Percentiles rank a stretch among this genome's conserved stretches.
Conservation (phyloP, 2,888 invertebrate genomes). For the Rhogogaster chlorosoma region DNA sequence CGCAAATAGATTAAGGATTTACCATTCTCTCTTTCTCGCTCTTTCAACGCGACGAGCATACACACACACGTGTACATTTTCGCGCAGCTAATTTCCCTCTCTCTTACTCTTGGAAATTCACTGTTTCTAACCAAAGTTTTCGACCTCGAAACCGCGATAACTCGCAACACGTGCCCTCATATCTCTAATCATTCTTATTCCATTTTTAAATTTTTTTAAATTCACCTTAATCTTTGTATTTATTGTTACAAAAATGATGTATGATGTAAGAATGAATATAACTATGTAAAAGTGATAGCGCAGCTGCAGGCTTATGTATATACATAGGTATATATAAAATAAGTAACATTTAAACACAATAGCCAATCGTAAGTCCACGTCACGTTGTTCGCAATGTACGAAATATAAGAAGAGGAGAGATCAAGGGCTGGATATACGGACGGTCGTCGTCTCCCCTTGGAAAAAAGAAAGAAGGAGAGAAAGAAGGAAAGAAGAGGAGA, state of each 20-base stretch:
- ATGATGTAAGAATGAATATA: background rate
- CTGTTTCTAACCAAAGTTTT: slow-evolving; percentile 2
- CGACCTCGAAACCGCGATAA: background rate
- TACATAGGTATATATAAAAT: background rate
- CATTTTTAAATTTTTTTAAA: background rate
- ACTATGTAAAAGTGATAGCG: background rate
- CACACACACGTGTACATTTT: background rate
- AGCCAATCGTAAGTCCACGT: background rate
- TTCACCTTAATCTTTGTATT: background rate
- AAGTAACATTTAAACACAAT: slow-evolving; percentile 2
- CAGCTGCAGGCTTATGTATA: background rate
- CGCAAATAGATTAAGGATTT: background rate
- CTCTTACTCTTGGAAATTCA: background rate
- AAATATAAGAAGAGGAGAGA: slow-evolving; percentile 5
- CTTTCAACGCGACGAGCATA: background rate
- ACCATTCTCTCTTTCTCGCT: background rate
- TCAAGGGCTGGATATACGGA: background rate
- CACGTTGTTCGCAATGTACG: background rate
- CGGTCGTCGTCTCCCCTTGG: background rate
- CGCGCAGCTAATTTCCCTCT: background rate
- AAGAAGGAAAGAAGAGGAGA: background rate
- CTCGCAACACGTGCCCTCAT: background rate
- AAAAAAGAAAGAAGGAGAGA: background rate
- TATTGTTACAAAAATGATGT: background rate
- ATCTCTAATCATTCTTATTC: background rate